These are phyloP conservation scores for cattle (Bos taurus) DNA, from an alignment of 2,113 vertebrate genomes.

Conservation along the genomic window DNA sequence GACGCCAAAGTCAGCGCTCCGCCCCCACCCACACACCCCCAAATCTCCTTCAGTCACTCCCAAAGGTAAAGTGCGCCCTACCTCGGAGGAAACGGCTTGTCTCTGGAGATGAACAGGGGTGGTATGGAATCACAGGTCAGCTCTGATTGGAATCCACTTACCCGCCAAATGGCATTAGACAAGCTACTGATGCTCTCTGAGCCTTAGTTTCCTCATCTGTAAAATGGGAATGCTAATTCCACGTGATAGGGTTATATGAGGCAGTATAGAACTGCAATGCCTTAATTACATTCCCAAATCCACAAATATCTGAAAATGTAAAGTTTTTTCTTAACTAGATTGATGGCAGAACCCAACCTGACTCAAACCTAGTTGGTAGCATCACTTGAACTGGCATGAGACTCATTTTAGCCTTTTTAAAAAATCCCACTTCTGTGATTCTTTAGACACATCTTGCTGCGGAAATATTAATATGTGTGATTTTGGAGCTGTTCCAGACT, in stretches of 20 bases:
- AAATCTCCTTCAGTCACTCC: background rate
- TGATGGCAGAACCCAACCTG: background rate
- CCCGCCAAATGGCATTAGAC: background rate
- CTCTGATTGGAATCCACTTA: background rate
- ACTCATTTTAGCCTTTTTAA: background rate
- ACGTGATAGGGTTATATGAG: background rate
- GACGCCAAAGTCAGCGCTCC: background rate
- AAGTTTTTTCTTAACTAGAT: background rate
- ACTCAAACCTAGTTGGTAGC: background rate
- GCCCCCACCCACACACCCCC: background rate
- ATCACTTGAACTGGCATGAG: background rate
- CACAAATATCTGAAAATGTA: background rate
- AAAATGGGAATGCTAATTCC: background rate
- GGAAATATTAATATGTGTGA: background rate
- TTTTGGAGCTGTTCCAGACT: background rate
- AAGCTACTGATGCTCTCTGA: background rate
- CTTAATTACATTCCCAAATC: background rate
- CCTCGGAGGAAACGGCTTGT: background rate
- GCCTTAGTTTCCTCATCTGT: background rate
- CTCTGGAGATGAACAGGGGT: background rate
- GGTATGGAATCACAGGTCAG: background rate
- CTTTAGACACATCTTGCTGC: background rate
- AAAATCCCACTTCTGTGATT: background rate
- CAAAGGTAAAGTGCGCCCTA: background rate
- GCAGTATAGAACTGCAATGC: background rate